Base-by-base conservation (phyloP, 1,140 invertebrate genomes). In the Drosophila arizonae region DNA sequence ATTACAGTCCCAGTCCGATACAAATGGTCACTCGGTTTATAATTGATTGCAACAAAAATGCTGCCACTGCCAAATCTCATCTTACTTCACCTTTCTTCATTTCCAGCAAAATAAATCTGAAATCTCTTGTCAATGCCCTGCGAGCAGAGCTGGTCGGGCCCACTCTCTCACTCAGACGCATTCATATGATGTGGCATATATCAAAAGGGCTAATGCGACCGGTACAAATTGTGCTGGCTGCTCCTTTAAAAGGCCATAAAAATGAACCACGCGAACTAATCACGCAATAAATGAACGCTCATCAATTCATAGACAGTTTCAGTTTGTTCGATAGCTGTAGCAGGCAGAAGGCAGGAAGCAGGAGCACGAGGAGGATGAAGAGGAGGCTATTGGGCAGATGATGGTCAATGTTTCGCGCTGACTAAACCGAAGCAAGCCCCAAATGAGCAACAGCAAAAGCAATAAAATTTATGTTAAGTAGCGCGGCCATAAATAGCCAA, bases 381-480 rank as follows among this genome's bases (percentile, higher is more conserved):
- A 39, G 28, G 48, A n/a, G 43, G 13, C 43, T 15, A 6, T 30
- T 30, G 4, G 43, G 43, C n/a, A 33, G 60, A 26, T 64, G 63
- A 41, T 81, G 82, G 70, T 68, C 64, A 72, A 43, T 33, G 17
- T 54, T 60, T 72, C 62, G 63, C 66, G 72, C 68, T 76, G 82
- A 86, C 75, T 77, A 86, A 86, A 86, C 69, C 68, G 58, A 78
- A 63, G 80, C 58, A 74, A 74, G 72, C 71, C 77, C 76, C 68
- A 86, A 86, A 86, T 86, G 81, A 86, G 82, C 81, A 81, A 81
- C 50, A 76, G 81, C 81, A 73, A 87, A 74, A 71, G 84, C 82
- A 87, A 87, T 88, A 87, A 87, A 87, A 87, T 87, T 87, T 87
- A 87, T 87, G 82, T 87, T 87, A 87, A 87, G 82, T 87, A 87